Conservation (phyloP, 2,113 vertebrate genomes). For the Suricata suricatta region DNA sequence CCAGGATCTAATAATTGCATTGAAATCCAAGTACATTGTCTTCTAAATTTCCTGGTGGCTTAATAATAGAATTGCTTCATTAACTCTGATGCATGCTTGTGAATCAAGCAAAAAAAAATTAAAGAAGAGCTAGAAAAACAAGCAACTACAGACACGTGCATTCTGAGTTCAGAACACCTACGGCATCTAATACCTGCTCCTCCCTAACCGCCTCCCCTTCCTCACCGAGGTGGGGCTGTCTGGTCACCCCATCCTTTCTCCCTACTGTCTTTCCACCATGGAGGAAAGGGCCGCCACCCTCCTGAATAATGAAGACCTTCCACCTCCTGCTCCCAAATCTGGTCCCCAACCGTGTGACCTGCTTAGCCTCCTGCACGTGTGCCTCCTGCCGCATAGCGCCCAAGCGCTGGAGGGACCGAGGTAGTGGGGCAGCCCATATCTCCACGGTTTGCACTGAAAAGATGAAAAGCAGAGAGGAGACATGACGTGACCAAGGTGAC, state of each 20-base stretch:
- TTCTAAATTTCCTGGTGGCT: conserved; percentile 77
- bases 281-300: too few relatives aligned
- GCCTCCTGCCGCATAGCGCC: not conserved
- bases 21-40: conserved; percentile 70
- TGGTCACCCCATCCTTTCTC: not conserved
- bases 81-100: conserved; percentile 59
- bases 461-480: not conserved
- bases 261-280: not conserved
- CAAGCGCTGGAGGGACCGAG: too few relatives aligned
- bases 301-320: not conserved
- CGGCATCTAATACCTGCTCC: not conserved
- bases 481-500: not conserved
- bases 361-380: rapidly evolving
- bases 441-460: not conserved
- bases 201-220: not conserved
- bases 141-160: not conserved
- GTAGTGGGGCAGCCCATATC: rapidly evolving
- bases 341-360: rapidly evolving
- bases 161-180: not conserved
- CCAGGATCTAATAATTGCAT: conserved; percentile 69
- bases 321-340: not conserved
- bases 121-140: conserved; percentile 27
- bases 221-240: not conserved
- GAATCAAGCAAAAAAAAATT: conserved; percentile 48
- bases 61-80: conserved; percentile 80